Evolutionary conservation across 2,797 vertebrate species (phyloP).

Genomic region (Syndactyla subalaris): DNA sequence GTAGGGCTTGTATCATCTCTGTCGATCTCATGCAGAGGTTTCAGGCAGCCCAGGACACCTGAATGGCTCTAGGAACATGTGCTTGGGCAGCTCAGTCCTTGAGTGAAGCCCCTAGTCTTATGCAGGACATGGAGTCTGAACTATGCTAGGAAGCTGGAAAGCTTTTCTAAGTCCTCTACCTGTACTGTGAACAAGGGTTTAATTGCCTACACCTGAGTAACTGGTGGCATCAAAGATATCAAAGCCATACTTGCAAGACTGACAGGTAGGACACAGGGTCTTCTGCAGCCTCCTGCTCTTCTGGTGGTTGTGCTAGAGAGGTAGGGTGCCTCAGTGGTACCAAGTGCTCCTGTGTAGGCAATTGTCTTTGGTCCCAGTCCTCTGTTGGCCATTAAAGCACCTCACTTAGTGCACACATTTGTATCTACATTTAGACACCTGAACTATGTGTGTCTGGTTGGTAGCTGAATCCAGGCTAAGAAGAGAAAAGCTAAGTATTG

Average conservation of each 20-base stretch:
- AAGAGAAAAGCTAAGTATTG: not conserved
- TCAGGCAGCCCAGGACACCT: not conserved
- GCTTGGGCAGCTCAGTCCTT: not conserved
- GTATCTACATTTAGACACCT: not conserved
- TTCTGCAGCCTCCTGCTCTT: not conserved
- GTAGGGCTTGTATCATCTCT: not conserved
- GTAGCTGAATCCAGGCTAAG: not conserved
- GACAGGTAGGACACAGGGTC: not conserved
- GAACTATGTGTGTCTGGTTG: not conserved
- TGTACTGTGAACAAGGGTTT: not conserved
- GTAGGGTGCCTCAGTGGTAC: not conserved
- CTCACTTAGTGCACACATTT: not conserved
- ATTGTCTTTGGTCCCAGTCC: not conserved
- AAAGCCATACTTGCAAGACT: not conserved
- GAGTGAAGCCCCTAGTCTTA: not conserved
- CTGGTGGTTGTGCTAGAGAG: not conserved
- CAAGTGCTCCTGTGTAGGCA: fast-evolving
- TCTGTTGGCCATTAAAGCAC: not conserved
- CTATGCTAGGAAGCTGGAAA: not conserved
- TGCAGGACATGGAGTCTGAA: not conserved
- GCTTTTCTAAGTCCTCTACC: not conserved
- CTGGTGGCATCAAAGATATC: not conserved
- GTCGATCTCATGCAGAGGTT: not conserved
- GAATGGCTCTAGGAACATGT: not conserved
- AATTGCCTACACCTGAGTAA: not conserved